phyloP scores from a whole-genome alignment of 2,113 vertebrate species.

The Anhinga anhinga region DNA sequence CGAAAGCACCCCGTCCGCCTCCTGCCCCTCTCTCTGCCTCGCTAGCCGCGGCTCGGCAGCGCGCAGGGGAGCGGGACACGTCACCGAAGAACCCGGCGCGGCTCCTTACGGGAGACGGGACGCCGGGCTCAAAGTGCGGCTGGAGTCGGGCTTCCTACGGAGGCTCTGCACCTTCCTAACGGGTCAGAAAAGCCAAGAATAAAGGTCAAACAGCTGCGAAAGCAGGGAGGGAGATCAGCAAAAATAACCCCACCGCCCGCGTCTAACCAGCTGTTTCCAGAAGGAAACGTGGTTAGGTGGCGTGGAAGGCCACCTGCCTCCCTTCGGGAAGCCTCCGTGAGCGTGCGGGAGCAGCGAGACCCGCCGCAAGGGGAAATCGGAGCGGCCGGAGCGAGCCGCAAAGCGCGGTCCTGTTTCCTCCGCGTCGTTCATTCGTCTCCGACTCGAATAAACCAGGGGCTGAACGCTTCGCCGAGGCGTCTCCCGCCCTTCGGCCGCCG shows the following conservation, averaged over 20 bases:
- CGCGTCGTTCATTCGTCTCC: background rate
- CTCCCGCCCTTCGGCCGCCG: background rate
- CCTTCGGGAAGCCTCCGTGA: background rate
- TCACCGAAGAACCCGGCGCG: background rate
- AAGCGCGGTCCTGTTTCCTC: background rate
- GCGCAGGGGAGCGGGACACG: no score
- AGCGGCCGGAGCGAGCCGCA: background rate
- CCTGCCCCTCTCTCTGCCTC: background rate
- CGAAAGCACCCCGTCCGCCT: fast-evolving
- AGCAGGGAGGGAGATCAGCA: background rate
- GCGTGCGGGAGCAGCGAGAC: background rate
- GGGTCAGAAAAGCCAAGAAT: background rate
- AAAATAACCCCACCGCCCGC: background rate
- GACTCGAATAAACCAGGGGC: no score
- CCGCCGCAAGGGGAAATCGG: background rate
- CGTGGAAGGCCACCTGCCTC: background rate
- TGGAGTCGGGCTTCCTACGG: background rate
- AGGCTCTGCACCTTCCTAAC: background rate
- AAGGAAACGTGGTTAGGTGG: background rate
- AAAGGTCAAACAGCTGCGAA: background rate
- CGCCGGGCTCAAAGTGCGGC: fast-evolving
- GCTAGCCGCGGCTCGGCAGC: background rate
- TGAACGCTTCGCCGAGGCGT: background rate
- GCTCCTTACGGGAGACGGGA: background rate
- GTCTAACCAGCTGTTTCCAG: background rate